Evolutionary conservation across 2,113 vertebrate species (phyloP).

Genomic region (Narcine bancroftii): DNA sequence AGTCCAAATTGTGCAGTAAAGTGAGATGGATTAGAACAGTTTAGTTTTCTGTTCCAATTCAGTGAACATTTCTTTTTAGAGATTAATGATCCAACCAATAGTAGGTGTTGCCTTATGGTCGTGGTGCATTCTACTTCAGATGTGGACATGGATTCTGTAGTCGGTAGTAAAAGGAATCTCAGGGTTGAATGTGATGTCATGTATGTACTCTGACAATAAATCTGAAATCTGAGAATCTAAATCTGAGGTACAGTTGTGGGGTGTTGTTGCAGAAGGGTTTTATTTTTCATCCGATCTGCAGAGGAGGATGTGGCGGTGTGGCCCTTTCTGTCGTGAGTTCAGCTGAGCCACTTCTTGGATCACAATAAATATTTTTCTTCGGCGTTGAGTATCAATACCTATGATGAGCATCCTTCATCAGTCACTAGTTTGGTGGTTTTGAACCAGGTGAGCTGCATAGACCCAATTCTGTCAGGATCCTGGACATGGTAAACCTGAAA

Average conservation of each 20-base stretch:
- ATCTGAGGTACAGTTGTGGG: too few relatives aligned
- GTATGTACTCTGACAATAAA: too few relatives aligned
- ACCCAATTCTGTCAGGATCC: conserved; percentile 19
- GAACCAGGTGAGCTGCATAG: conserved; percentile 19
- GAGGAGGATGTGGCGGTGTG: not conserved
- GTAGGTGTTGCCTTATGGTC: not conserved
- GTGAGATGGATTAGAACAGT: not conserved
- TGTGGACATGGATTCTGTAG: not conserved
- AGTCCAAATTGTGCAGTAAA: not conserved
- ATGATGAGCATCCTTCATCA: conserved; percentile 21
- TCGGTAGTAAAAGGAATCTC: too few relatives aligned
- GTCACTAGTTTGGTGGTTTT: conserved; percentile 23
- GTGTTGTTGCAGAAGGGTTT: not conserved
- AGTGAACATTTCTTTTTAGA: not conserved
- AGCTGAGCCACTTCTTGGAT: not conserved
- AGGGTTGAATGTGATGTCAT: too few relatives aligned
- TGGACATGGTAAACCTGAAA: conserved; percentile 31
- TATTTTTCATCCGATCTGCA: not conserved
- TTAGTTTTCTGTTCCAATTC: not conserved
- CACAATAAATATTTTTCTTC: not conserved
- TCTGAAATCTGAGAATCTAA: too few relatives aligned
- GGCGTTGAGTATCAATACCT: too few relatives aligned
- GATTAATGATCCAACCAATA: not conserved
- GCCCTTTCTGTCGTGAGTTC: not conserved
- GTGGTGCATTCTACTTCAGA: not conserved